These are phyloP conservation scores for Delichon dasypus DNA, from an alignment of 2,797 vertebrate species.

Conservation along the genomic window DNA sequence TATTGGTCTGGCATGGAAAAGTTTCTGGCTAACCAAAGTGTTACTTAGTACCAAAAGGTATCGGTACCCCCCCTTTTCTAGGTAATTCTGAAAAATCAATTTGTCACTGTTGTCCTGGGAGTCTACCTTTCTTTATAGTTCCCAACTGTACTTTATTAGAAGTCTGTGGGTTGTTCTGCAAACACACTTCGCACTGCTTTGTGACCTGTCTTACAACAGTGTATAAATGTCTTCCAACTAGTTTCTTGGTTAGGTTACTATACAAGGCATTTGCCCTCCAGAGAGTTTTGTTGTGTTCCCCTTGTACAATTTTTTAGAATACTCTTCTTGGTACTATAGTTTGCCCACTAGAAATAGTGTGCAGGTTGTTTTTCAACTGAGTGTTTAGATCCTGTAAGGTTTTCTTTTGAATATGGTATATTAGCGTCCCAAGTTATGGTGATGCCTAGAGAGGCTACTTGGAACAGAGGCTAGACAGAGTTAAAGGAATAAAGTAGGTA, in stretches of 20 bases:
- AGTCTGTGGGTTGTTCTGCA: background rate
- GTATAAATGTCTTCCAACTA: background rate
- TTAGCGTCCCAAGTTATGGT: background rate
- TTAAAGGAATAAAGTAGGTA: too few species aligned
- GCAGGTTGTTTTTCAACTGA: background rate
- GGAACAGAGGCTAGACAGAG: too few species aligned
- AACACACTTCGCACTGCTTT: background rate
- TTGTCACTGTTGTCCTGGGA: background rate
- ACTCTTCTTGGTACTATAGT: background rate
- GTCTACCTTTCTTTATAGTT: background rate
- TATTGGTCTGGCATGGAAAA: too few species aligned
- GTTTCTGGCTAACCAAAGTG: too few species aligned
- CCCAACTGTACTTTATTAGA: background rate
- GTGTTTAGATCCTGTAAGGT: background rate
- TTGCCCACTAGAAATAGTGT: background rate
- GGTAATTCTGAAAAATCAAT: background rate
- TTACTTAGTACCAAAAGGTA: too few species aligned
- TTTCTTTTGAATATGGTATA: background rate
- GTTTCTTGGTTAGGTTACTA: background rate
- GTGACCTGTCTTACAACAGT: background rate
- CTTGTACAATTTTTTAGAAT: background rate
- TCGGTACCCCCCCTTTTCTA: too few species aligned
- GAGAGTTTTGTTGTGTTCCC: background rate
- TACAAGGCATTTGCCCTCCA: background rate
- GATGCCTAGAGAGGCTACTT: too few species aligned